Evolutionary conservation across 2,797 vertebrate genomes (phyloP), one percentile per base, ranked within the genome.

Genomic region (Arctocebus calabarensis): DNA sequence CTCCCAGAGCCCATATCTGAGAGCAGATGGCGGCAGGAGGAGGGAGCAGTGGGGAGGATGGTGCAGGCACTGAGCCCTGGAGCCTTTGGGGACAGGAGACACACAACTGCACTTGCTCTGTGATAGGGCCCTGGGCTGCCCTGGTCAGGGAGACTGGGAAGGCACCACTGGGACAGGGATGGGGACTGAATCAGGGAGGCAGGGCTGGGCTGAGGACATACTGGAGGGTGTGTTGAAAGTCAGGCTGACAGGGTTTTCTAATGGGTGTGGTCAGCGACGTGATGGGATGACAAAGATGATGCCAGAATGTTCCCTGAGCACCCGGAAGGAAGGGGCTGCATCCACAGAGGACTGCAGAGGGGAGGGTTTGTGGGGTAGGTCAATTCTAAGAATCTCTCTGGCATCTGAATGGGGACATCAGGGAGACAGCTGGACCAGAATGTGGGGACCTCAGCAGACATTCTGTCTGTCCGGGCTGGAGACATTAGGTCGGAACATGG

Each of bases 101-200:
- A 66, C 62, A 66, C 59, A 2, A 23, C 59, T 61, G 59, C 22
- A 61, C 23, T 61, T 61, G 22, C 59, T 9, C 59, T 25, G 22
- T 61, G 23, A 61, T 8, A 61, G 59, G 59, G 7, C 59, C 23
- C 55, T 55, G 16, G 55, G 55, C 55, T 55, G 55, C 55, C 55
- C 17, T 66, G 29, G n/a, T 75, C 32, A 70, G 16, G 48, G 37
- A 37, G 52, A 25, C 20, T 48, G 61, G 37, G 43, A 23, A 43
- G 19, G 59, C 48, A 13, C 27, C 25, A n/a, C 19, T 3, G 6
- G 6, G 11, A 34, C 40, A 78, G 4, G n/a, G 16, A 27, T 43
- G 34, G 19, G 3, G 3, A 0, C 0, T 14, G 61, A 25, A 8
- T 13, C 20, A 7, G 9, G 48, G 61, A 89, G 13, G 9, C 32